Conservation (phyloP, 2,797 vertebrate species). For the Nasua narica region DNA sequence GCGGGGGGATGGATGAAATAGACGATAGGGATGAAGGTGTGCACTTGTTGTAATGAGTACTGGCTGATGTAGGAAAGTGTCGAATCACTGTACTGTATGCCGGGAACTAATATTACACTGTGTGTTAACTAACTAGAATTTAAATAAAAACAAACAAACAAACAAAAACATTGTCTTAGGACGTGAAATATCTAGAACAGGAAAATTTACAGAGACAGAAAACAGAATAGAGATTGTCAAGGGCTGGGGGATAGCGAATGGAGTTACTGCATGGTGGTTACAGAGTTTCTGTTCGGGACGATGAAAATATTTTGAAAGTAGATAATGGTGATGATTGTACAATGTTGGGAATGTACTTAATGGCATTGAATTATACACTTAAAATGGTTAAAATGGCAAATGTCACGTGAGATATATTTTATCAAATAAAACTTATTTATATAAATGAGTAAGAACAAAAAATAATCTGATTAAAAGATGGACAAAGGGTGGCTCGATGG, state of each 20-base stretch:
- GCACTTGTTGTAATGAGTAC: neutral
- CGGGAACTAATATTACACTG: neutral
- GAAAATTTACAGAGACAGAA: neutral
- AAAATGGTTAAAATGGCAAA: neutral
- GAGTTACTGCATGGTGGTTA: neutral
- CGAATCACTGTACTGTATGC: neutral
- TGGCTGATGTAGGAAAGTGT: neutral
- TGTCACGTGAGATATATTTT: neutral
- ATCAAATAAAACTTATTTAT: neutral
- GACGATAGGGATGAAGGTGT: neutral
- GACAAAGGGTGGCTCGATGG: neutral
- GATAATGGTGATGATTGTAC: neutral
- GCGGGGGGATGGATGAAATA: neutral
- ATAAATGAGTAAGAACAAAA: neutral
- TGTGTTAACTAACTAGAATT: neutral
- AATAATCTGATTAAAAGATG: neutral
- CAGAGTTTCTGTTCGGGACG: neutral
- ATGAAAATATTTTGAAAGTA: neutral
- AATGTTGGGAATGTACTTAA: neutral
- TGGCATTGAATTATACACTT: neutral
- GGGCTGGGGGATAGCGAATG: accelerated
- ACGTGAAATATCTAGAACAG: neutral
- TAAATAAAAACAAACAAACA: neutral
- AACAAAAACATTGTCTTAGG: neutral
- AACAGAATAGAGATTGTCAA: neutral